phyloP scores from a whole-genome alignment of 2,113 vertebrate genomes.

The Pagrus major region DNA sequence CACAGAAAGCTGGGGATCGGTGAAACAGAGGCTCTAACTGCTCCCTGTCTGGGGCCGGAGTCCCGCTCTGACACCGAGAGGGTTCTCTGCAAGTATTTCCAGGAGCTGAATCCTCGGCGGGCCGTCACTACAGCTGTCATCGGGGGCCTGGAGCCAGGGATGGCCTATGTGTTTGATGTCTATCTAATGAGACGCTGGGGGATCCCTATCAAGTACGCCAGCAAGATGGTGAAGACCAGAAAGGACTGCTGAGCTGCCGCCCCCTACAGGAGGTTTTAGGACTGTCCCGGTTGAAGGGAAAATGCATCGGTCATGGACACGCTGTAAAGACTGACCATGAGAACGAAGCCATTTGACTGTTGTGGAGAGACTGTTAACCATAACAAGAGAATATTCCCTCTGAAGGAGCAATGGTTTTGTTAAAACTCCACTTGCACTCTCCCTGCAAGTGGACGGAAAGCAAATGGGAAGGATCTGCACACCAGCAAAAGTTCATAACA shows the following conservation, averaged over 20 bases:
- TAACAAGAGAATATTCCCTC: constrained; percentile 55
- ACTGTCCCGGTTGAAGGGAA: constrained; percentile 62
- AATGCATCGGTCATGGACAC: constrained; percentile 67
- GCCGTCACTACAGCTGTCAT: constrained; percentile 91
- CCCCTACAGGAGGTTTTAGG: constrained; percentile 67
- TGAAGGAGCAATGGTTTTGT: constrained; percentile 53
- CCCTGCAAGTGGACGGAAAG: constrained; percentile 53
- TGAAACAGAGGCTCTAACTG: constrained; percentile 47
- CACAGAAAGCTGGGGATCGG: constrained; percentile 76
- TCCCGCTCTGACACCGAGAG: constrained; percentile 87
- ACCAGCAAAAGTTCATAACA: constrained; percentile 80
- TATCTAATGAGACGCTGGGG: constrained; percentile 92
- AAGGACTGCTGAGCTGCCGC: constrained; percentile 87
- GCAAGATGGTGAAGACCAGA: constrained; percentile 90
- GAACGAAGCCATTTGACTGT: constrained; percentile 72
- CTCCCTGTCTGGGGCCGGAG: constrained; percentile 89
- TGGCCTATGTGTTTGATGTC: constrained; percentile 90
- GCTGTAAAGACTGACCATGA: constrained; percentile 69
- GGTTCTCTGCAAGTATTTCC: constrained; percentile 92
- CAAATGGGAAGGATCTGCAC: constrained; percentile 67
- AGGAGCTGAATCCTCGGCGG: constrained; percentile 87
- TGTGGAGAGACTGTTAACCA: constrained; percentile 72
- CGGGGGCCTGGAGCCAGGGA: constrained; percentile 85
- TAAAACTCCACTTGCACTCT: constrained; percentile 46
- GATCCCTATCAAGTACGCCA: constrained; percentile 90